These are phyloP conservation scores for Mizuhopecten yessoensis DNA, from an alignment of 1,140 invertebrate genomes.

Conservation along the genomic window DNA sequence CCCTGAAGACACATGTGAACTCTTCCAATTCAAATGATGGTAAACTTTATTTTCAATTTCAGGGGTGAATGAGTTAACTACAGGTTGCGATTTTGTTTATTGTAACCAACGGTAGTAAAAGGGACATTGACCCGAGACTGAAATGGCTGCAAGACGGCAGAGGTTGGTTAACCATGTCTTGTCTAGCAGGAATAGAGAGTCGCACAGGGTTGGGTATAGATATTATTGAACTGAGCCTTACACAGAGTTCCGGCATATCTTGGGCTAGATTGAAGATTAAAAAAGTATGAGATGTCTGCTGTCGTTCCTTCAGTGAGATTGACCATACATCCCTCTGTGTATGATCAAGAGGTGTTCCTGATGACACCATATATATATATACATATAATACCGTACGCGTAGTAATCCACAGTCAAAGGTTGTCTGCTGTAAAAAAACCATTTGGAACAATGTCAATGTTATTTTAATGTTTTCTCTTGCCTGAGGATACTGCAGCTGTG, in stretches of 20 bases:
- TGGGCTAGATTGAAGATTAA: background rate
- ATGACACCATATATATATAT: too few relatives aligned
- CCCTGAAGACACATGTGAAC: too few relatives aligned
- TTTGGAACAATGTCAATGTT: background rate
- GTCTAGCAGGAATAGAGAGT: background rate
- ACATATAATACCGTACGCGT: too few relatives aligned
- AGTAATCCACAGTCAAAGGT: background rate
- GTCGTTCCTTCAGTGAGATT: background rate
- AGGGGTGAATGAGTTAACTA: too few relatives aligned
- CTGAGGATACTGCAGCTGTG: conserved; percentile 10
- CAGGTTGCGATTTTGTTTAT: too few relatives aligned
- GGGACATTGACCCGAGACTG: background rate
- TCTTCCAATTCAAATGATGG: too few relatives aligned
- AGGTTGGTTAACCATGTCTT: background rate
- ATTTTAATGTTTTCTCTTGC: background rate
- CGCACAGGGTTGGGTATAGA: background rate
- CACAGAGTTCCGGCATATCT: background rate
- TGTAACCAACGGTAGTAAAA: background rate
- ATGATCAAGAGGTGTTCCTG: background rate
- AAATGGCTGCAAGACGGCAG: background rate
- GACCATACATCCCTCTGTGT: background rate
- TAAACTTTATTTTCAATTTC: too few relatives aligned
- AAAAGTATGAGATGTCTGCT: background rate
- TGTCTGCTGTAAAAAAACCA: background rate
- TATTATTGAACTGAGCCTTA: conserved; percentile 1